Conservation (phyloP, 2,113 vertebrate genomes). For the Crotalus horridus region DNA sequence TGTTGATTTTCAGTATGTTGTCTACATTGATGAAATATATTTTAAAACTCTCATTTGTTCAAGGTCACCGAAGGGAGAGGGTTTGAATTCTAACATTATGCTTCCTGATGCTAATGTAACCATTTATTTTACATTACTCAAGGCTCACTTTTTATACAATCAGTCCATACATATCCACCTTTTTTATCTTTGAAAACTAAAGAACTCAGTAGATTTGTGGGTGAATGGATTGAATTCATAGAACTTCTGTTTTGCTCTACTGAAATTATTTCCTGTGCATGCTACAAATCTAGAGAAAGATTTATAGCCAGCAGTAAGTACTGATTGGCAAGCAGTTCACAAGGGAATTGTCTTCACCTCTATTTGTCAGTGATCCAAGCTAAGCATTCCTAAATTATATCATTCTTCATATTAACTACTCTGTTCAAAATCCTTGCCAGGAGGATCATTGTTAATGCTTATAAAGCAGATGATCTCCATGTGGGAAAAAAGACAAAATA, state of each 20-base stretch:
- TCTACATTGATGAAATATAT: not conserved
- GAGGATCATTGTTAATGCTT: constrained; percentile 6
- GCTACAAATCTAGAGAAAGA: constrained; percentile 14
- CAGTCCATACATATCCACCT: not conserved
- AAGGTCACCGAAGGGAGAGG: not conserved
- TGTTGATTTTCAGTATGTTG: not conserved
- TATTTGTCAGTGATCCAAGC: constrained; percentile 21
- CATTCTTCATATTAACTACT: constrained; percentile 15
- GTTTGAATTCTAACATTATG: not conserved
- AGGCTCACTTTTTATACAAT: constrained; percentile 13
- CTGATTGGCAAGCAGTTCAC: constrained; percentile 34
- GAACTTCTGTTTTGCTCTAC: constrained; percentile 12
- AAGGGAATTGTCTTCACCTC: constrained; percentile 34
- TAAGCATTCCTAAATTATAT: constrained; percentile 40
- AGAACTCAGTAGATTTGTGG: constrained; percentile 16
- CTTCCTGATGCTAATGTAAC: not conserved
- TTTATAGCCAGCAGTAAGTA: constrained; percentile 14
- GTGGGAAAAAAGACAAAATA: not conserved
- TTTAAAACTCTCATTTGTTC: not conserved
- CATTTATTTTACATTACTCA: constrained; percentile 20
- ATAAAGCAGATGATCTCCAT: constrained; percentile 23
- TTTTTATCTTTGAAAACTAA: not conserved
- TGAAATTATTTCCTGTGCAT: constrained; percentile 14
- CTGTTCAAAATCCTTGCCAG: constrained; percentile 20
- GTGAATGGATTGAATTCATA: constrained; percentile 31